Evolutionary conservation across 2,888 invertebrate species (phyloP).

Genomic region (Dinocampus coccinellae): DNA sequence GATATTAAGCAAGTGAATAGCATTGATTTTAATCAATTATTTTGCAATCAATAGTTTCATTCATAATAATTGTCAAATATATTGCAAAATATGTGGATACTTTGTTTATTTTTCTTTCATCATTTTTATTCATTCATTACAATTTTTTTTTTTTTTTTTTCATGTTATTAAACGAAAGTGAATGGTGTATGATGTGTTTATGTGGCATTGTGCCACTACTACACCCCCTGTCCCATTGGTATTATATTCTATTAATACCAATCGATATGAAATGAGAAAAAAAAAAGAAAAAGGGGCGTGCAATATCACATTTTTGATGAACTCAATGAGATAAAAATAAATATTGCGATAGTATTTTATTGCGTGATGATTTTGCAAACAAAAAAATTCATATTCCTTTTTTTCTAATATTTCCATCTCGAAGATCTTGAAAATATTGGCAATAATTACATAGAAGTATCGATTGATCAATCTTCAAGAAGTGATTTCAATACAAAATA

Average conservation of each 20-base stretch:
- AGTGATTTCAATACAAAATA: not conserved
- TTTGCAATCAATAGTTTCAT: not conserved
- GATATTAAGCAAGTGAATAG: not conserved
- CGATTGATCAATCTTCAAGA: not conserved
- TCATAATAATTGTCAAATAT: conserved; percentile 28
- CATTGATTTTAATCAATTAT: conserved; percentile 15
- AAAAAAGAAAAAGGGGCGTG: conserved; percentile 15
- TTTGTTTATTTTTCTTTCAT: not conserved
- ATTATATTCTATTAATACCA: too few relatives aligned
- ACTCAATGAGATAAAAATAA: conserved; percentile 1
- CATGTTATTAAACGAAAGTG: conserved; percentile 44
- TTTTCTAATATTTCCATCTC: not conserved
- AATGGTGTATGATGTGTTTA: conserved; percentile 40
- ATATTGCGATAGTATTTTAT: not conserved
- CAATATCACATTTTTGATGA: conserved; percentile 9
- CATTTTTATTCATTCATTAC: conserved; percentile 22
- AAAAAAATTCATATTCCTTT: not conserved
- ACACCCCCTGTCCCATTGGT: not conserved
- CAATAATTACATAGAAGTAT: not conserved
- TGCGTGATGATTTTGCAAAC: too few relatives aligned
- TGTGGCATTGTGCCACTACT: conserved; percentile 12
- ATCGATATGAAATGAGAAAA: too few relatives aligned
- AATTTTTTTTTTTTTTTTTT: not conserved
- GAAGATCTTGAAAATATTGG: not conserved
- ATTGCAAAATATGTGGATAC: conserved; percentile 38